A percentile compares a stretch with the other conserved stretches of the same genome.
phyloP scores from a whole-genome alignment of 2,888 invertebrate genomes.

The Pseudococcus longispinus region DNA sequence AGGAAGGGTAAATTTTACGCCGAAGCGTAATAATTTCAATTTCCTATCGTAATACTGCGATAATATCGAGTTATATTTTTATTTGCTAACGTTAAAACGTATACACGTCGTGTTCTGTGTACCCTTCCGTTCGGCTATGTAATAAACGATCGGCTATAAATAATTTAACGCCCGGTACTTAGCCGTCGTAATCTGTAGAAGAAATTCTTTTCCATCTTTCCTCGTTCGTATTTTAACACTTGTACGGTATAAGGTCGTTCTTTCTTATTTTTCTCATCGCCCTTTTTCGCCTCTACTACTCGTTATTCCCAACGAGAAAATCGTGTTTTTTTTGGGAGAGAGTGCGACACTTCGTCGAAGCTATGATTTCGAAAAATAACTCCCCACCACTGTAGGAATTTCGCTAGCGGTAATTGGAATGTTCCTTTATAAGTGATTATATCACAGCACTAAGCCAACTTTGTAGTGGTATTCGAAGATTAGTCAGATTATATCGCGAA shows the following conservation, averaged over 20 bases:
- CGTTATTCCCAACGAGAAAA: background rate
- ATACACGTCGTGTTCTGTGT: constrained; percentile 6
- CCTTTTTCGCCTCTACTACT: background rate
- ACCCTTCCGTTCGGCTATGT: background rate
- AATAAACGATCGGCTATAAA: constrained; percentile 34
- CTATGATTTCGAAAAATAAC: background rate
- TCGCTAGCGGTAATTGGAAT: too few species aligned
- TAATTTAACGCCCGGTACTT: constrained; percentile 31
- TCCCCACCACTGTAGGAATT: background rate
- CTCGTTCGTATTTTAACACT: background rate
- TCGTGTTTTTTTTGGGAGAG: background rate
- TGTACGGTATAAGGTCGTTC: background rate
- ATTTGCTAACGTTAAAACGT: constrained; percentile 28
- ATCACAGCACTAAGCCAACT: background rate
- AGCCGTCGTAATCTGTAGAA: background rate
- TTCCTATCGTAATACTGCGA: constrained; percentile 37
- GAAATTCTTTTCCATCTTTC: constrained; percentile 9
- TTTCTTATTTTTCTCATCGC: background rate
- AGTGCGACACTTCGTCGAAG: background rate
- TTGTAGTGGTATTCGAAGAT: background rate
- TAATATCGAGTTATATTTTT: constrained; percentile 34
- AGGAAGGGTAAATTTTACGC: background rate
- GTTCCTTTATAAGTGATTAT: background rate
- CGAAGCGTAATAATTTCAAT: constrained; percentile 38
- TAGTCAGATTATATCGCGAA: background rate